phyloP scores from a whole-genome alignment of 2,113 vertebrate species.

The Mus pahari region DNA sequence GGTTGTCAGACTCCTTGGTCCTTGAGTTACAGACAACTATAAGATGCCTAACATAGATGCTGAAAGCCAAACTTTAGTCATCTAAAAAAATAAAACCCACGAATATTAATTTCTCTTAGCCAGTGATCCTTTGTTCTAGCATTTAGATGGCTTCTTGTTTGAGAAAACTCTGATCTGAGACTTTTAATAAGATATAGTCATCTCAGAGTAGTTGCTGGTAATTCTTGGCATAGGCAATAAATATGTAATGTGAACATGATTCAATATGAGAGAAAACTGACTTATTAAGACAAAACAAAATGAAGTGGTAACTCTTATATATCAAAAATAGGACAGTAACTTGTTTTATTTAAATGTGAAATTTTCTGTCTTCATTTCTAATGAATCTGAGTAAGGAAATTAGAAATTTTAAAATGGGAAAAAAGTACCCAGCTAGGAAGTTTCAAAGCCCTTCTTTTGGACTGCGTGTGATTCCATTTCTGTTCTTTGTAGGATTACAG shows the following conservation, averaged over 20 bases:
- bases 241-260: neutral
- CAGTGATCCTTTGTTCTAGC: neutral
- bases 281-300: neutral
- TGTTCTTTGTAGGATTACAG: conserved; percentile 68
- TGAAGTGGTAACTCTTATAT: neutral
- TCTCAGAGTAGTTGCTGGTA: neutral
- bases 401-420: neutral
- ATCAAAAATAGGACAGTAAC: neutral
- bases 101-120: neutral
- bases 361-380: neutral
- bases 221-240: neutral
- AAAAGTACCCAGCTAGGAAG: conserved; percentile 7
- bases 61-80: neutral
- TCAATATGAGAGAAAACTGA: neutral
- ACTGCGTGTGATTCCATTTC: conserved; percentile 50
- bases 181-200: neutral
- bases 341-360: neutral
- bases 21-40: no score
- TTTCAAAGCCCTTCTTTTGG: conserved; percentile 7
- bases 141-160: conserved; percentile 1
- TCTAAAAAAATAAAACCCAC: no score
- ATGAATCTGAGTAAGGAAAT: neutral
- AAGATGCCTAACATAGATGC: neutral
- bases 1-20: neutral
- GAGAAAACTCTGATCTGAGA: neutral